Percentiles rank a stretch among this genome's conserved stretches.
These are phyloP conservation scores for Xylocopa sonorina DNA, from an alignment of 1,140 invertebrate species.

Conservation along the genomic window DNA sequence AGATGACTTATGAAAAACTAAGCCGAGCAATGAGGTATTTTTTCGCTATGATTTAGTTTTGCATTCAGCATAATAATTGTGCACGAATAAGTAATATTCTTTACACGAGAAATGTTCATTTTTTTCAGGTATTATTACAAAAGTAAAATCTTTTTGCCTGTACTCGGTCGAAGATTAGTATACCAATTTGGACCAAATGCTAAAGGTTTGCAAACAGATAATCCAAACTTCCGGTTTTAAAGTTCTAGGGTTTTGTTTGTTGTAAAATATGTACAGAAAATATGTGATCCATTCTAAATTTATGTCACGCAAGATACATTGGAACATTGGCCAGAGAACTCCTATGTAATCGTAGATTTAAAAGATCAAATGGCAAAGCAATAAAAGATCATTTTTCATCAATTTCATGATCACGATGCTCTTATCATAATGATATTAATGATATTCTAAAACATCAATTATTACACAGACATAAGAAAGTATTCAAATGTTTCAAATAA, in stretches of 20 bases:
- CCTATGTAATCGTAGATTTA: background rate
- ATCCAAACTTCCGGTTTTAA: conserved; percentile 84
- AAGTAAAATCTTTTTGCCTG: conserved; percentile 90
- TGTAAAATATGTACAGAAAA: conserved; percentile 42
- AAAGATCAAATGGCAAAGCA: no score
- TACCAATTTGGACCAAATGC: conserved; percentile 93
- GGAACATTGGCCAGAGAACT: background rate
- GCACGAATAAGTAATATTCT: conserved; percentile 14
- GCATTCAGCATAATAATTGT: background rate
- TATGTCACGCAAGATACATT: background rate
- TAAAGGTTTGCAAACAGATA: conserved; percentile 87
- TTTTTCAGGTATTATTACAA: conserved; percentile 92
- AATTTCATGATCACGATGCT: no score
- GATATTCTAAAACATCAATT: no score
- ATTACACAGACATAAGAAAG: no score
- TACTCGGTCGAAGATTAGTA: conserved; percentile 90
- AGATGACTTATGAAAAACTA: conserved; percentile 97
- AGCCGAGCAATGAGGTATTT: conserved; percentile 94
- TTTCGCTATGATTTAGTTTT: background rate
- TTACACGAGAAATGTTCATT: background rate
- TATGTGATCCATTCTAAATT: background rate
- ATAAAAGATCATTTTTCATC: no score
- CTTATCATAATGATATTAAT: no score
- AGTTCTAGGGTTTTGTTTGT: background rate
- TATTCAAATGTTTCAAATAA: no score